Base-by-base conservation (phyloP, 2,888 invertebrate genomes). In the Charanyca ferruginea region DNA sequence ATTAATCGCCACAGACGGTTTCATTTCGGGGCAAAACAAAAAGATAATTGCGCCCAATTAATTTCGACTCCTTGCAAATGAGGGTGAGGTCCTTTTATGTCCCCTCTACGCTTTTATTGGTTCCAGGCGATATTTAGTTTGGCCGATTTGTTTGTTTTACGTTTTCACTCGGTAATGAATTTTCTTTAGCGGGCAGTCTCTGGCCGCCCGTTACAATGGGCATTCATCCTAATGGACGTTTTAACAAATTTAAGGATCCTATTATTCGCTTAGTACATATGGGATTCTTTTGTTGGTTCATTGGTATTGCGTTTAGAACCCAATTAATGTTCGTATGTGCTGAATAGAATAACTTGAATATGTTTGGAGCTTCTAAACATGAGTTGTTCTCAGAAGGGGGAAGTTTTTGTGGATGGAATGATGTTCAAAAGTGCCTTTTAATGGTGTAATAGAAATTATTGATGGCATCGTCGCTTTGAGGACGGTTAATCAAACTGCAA, bases 41-140 rank as follows among this genome's bases (percentile, higher is more conserved):
- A 94, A 93, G 93, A 93, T 94, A 94, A 94, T 94, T 92, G 90
- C 86, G 84, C 79, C 88, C 92, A 93, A 95, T 95, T 94, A 94
- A 94, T 95, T 93, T 91, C 62, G 85, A 86, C 91, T 93, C 88
- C 89, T 92, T 91, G 89, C 88, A 92, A 93, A 93, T 91, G 89
- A 87, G 91, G 87, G 89, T 75, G 84, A 81, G 86, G 87, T 89
- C 87, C 84, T 84, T 88, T 86, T 85, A 85, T 85, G 86, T 83
- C 75, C 81, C 68, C 77, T 79, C 81, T 70, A 76, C 74, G 88
- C 87, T 83, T 91, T 91, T 93, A 91, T 93, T 91, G 91, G 90
- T 88, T 89, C 80, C 80, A 73, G 77, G 80, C 84, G 77, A 88
- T 89, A 87, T 85, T 88, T 85, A 88, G 88, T 84, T 85, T 61